A percentile compares a stretch with the other conserved stretches of the same genome.
Conservation (phyloP, 1,140 invertebrate genomes). For the Eupristina koningsbergeri region DNA sequence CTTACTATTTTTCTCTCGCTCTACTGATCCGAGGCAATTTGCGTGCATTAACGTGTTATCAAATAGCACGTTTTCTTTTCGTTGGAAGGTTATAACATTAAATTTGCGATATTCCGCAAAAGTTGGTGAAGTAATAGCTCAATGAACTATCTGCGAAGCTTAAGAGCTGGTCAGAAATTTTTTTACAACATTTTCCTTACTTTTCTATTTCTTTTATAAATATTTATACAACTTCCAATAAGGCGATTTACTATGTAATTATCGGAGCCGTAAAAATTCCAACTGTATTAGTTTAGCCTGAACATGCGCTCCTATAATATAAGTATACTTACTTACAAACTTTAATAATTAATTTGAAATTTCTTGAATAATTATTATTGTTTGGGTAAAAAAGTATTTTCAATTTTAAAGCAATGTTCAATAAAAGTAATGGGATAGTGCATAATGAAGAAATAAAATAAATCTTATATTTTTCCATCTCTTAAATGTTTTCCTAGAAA, state of each 20-base stretch:
- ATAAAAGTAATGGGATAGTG: not conserved
- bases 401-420: not conserved
- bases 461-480: too few relatives aligned
- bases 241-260: not conserved
- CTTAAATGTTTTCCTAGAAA: not conserved
- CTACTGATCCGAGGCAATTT: constrained; percentile 3
- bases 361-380: not conserved
- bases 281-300: too few relatives aligned
- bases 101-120: constrained; percentile 16
- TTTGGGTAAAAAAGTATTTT: not conserved
- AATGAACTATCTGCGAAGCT: not conserved
- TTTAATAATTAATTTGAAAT: not conserved
- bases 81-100: not conserved
- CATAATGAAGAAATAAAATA: not conserved
- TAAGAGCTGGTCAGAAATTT: not conserved
- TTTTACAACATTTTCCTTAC: not conserved
- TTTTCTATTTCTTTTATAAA: constrained; percentile 2
- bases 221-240: constrained; percentile 4
- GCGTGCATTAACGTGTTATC: not conserved
- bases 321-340: not conserved
- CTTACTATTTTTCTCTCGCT: not conserved
- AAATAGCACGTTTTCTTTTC: constrained; percentile 22
- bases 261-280: not conserved
- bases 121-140: constrained; percentile 28
- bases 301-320: not conserved